phyloP scores from a whole-genome alignment of 1,140 invertebrate genomes.

The Penaeus indicus region DNA sequence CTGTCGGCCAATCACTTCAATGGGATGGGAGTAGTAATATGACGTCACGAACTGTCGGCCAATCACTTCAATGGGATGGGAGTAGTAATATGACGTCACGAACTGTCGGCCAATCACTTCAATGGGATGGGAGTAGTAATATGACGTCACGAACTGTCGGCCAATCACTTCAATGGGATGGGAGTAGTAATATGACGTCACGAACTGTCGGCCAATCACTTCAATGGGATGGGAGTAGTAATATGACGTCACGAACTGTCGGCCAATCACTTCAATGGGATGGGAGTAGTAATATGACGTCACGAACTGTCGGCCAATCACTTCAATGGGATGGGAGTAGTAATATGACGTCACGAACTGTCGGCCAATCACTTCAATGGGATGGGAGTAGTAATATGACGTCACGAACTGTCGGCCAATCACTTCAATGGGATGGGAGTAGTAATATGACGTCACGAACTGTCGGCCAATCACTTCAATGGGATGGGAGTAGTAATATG shows the following conservation, averaged over 20 bases:
- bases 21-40: no score
- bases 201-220: conserved; percentile 19
- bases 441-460: no score
- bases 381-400: conserved; percentile 55
- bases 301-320: conserved; percentile 42
- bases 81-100: conserved; percentile 59
- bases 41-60: background rate
- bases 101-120: conserved; percentile 21
- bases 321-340: no score
- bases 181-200: conserved; percentile 60
- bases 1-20: conserved; percentile 17
- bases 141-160: background rate
- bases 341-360: no score
- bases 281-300: conserved; percentile 58
- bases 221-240: no score
- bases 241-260: no score
- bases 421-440: no score
- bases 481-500: conserved; percentile 55
- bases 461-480: conserved; percentile 51
- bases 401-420: conserved; percentile 49
- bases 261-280: conserved; percentile 59
- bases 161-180: conserved; percentile 60
- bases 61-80: conserved; percentile 58
- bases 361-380: conserved; percentile 57
- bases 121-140: no score